Percentiles rank a stretch among this genome's conserved stretches.
phyloP scores from a whole-genome alignment of 2,888 invertebrate species.

The Hermaeophaga mercurialis region DNA sequence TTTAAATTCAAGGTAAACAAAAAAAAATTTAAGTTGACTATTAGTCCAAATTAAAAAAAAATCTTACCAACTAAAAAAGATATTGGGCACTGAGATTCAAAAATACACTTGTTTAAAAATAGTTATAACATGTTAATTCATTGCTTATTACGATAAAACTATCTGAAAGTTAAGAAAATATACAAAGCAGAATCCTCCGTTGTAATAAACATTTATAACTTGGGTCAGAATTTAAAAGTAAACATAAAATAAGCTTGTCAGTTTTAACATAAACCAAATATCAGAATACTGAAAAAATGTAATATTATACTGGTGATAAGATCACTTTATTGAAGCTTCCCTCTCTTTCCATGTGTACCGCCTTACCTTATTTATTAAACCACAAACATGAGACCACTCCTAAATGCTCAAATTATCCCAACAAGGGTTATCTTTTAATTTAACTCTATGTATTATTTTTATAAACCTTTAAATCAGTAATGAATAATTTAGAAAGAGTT shows the following conservation, averaged over 20 bases:
- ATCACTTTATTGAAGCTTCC: slow-evolving; percentile 16
- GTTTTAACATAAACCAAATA: slow-evolving; percentile 25
- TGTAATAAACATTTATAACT: slow-evolving; percentile 18
- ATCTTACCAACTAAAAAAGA: too few species aligned
- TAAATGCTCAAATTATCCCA: background rate
- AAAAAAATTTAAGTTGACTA: too few species aligned
- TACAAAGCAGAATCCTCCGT: slow-evolving; percentile 2
- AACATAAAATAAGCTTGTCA: slow-evolving; percentile 25
- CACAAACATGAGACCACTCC: slow-evolving; percentile 19
- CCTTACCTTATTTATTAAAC: slow-evolving; percentile 18
- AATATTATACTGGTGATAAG: slow-evolving; percentile 21
- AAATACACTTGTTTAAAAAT: background rate
- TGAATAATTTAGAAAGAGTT: slow-evolving; percentile 14
- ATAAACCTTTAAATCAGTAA: slow-evolving; percentile 4
- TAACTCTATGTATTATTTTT: slow-evolving; percentile 5
- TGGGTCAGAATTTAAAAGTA: slow-evolving; percentile 13
- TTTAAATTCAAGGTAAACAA: too few species aligned
- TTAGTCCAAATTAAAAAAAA: too few species aligned
- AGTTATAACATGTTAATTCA: background rate
- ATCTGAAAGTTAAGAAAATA: slow-evolving; percentile 19
- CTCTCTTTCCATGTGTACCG: slow-evolving; percentile 15
- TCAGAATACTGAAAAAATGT: slow-evolving; percentile 4
- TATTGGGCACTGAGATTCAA: too few species aligned
- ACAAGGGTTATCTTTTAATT: background rate
- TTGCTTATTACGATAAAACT: background rate